These are phyloP conservation scores for Drosophila sp. DNA, from an alignment of 1,140 invertebrate genomes.

Conservation along the genomic window DNA sequence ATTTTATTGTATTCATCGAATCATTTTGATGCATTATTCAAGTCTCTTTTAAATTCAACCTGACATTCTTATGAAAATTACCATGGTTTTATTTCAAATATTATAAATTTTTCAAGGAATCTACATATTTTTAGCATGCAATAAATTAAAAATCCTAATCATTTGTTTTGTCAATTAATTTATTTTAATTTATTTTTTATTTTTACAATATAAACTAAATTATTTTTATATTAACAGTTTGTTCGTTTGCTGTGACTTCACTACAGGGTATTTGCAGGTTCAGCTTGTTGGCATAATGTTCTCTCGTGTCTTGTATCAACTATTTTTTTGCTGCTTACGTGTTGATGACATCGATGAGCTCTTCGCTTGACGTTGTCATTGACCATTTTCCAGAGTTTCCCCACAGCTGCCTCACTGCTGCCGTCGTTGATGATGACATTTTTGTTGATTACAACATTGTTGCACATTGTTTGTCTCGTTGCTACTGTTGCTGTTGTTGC, in stretches of 20 bases:
- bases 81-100: too few species aligned
- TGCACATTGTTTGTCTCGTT: slow-evolving; percentile 57
- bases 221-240: too few species aligned
- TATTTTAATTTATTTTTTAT: background rate
- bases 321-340: slow-evolving; percentile 55
- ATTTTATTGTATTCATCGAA: too few species aligned
- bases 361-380: slow-evolving; percentile 49
- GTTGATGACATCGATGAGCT: slow-evolving; percentile 62
- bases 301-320: slow-evolving; percentile 23
- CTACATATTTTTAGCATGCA: too few species aligned
- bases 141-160: too few species aligned
- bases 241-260: too few species aligned
- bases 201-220: background rate
- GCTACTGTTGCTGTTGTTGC: slow-evolving; percentile 9
- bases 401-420: slow-evolving; percentile 20
- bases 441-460: slow-evolving; percentile 65
- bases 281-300: background rate
- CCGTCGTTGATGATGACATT: slow-evolving; percentile 60
- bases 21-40: too few species aligned
- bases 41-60: too few species aligned
- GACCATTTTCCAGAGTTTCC: slow-evolving; percentile 44
- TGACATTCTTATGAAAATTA: too few species aligned
- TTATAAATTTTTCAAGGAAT: too few species aligned
- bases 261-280: slow-evolving; percentile 6
- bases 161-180: too few species aligned